A percentile compares a stretch with the other conserved stretches of the same genome.
Conservation (phyloP, 2,113 vertebrate genomes). For the Syngnathoides biaculeatus region DNA sequence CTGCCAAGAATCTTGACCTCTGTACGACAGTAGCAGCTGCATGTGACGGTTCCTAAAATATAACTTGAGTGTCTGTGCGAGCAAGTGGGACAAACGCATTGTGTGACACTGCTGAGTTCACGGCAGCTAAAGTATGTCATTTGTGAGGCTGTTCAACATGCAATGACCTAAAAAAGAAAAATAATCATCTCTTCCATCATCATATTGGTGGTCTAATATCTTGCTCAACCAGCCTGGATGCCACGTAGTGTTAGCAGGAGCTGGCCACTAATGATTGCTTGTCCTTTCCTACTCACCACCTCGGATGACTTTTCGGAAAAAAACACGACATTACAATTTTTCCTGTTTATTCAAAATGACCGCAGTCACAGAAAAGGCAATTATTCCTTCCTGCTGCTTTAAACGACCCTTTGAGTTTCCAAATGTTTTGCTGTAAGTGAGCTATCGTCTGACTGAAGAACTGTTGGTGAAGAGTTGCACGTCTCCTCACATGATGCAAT, state of each 20-base stretch:
- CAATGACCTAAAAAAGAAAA: background rate
- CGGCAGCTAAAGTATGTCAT: background rate
- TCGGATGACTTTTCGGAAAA: too few species aligned
- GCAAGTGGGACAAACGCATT: conserved; percentile 4
- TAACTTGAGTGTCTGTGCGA: conserved; percentile 9
- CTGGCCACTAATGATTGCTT: background rate
- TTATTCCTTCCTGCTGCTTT: background rate
- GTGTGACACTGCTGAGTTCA: conserved; percentile 29
- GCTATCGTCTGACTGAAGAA: conserved; percentile 19
- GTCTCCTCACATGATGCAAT: conserved; percentile 1
- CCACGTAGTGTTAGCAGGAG: background rate
- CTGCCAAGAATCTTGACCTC: background rate
- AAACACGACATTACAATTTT: too few species aligned
- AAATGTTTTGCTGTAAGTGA: conserved; percentile 25
- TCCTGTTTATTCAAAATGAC: background rate
- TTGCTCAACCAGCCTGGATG: background rate
- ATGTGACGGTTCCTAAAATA: conserved; percentile 18
- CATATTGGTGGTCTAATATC: background rate
- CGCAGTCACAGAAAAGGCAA: too few species aligned
- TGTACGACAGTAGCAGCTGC: conserved; percentile 28
- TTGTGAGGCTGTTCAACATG: background rate
- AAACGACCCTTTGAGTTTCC: conserved; percentile 31
- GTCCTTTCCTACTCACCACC: too few species aligned
- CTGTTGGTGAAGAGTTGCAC: background rate
- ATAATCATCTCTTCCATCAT: background rate